Conservation (phyloP, 1,140 invertebrate species). For the Nautilus pompilius region DNA sequence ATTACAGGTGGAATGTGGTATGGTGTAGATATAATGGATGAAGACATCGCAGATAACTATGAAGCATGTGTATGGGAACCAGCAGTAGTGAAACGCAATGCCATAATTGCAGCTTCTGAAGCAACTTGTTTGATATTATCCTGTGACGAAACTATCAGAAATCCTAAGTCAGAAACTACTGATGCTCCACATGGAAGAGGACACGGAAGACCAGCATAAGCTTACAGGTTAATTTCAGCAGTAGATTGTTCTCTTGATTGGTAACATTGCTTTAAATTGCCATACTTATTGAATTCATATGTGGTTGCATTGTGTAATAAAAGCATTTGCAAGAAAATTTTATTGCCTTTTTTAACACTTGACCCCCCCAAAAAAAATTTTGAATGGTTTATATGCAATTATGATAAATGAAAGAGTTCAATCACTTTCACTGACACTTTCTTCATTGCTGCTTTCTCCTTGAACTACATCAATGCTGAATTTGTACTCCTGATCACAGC, state of each 20-base stretch:
- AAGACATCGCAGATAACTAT: conserved; percentile 94
- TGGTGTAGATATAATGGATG: conserved; percentile 91
- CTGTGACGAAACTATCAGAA: conserved; percentile 97
- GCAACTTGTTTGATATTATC: conserved; percentile 94
- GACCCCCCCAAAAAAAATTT: too few relatives aligned
- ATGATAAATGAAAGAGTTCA: conserved; percentile 13
- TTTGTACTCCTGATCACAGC: conserved; percentile 74
- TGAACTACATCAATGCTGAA: conserved; percentile 72
- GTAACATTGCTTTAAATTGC: too few relatives aligned
- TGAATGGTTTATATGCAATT: too few relatives aligned
- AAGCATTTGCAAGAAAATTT: too few relatives aligned
- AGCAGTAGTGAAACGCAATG: conserved; percentile 93
- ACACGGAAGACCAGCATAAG: conserved; percentile 46
- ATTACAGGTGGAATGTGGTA: conserved; percentile 75
- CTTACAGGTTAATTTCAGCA: too few relatives aligned
- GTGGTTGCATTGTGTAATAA: too few relatives aligned
- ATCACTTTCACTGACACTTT: conserved; percentile 50
- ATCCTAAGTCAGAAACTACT: conserved; percentile 63
- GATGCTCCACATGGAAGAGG: conserved; percentile 35
- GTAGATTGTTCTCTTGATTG: too few relatives aligned
- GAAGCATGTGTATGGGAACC: conserved; percentile 96
- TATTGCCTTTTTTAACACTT: too few relatives aligned
- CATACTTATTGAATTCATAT: too few relatives aligned
- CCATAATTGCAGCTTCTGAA: conserved; percentile 91
- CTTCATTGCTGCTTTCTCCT: conserved; percentile 49